Base-by-base conservation (phyloP, 30 jellyfish, hydroid and myxozoan genomes). In the Nemopilema nomurai region DNA sequence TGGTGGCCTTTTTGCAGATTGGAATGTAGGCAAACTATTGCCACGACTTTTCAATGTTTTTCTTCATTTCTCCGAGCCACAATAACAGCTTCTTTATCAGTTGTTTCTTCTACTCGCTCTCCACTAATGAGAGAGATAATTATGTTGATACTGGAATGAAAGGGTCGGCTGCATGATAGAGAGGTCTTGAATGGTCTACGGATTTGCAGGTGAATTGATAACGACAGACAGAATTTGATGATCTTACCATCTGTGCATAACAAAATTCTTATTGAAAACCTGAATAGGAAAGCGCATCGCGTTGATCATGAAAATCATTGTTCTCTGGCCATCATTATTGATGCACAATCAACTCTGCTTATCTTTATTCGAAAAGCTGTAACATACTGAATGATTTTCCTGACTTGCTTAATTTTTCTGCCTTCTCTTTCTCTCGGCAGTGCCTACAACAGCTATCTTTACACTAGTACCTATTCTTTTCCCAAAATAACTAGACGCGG, bases 191-290 rank as follows among this genome's bases (percentile, higher is more conserved):
- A 77, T 77, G 23, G 41, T 24, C 28, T 31, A 49, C 8, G 16
- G 62, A 19, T 28, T 76, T 76, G 53, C 74, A 76, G 85, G 85
- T 77, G 68, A 77, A 53, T 24, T 62, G 78, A 41, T 24, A 51
- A 62, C 32, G 87, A 62, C 26, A 20, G 77, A 32, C 51, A 23
- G 28, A 53, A 8, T 17, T 4, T 77, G 87, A 77, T 77, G 87
- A 77, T 77, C 87, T 62, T 77, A 62, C 76, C 87, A 77, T 77
- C 77, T 77, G 87, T 77, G 65, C 78, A 29, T 62, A 77, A 77
- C 76, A 77, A 31, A 6, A 22, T 9, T 18, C 65, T 77, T 65
- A 53, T 63, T 63, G 64, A 50, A 53, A 77, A 41, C 24, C 78
- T 3, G 31, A 57, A 62, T 9, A 62, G 76, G 31, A 21, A 24